Conservation (phyloP, 2,113 vertebrate species). For the Lota lota region DNA sequence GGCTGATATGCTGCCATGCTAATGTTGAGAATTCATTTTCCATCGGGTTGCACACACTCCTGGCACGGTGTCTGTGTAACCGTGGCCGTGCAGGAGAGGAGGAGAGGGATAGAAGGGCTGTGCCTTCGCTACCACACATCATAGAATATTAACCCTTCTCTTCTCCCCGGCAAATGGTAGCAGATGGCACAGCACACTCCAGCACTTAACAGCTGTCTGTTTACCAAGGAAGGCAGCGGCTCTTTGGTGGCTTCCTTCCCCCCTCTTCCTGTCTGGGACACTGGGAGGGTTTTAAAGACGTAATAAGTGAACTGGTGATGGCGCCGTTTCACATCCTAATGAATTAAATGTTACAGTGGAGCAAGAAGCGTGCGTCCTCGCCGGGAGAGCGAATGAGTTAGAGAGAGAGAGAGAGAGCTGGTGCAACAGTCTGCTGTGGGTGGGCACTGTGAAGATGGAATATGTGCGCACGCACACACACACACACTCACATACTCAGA, state of each 20-base stretch:
- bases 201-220: conserved; percentile 81
- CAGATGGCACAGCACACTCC: conserved; percentile 74
- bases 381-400: background rate
- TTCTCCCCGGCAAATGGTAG: conserved; percentile 73
- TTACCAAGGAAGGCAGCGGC: conserved; percentile 69
- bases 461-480: conserved; percentile 24
- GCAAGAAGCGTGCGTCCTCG: conserved; percentile 34
- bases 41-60: conserved; percentile 69
- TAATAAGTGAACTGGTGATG: conserved; percentile 72
- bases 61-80: conserved; percentile 58
- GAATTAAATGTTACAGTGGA: conserved; percentile 66
- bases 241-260: conserved; percentile 68
- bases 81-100: conserved; percentile 56
- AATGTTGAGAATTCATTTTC: conserved; percentile 71
- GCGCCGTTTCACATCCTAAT: conserved; percentile 67
- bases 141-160: conserved; percentile 84
- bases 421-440: too few relatives aligned
- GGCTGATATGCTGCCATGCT: conserved; percentile 65
- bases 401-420: too few relatives aligned
- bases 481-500: conserved; percentile 15
- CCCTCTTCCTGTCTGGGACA: conserved; percentile 67
- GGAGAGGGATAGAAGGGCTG: conserved; percentile 30
- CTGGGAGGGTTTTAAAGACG: conserved; percentile 69
- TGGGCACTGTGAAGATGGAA: background rate
- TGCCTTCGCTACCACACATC: conserved; percentile 77